Evolutionary conservation across 2,113 vertebrate genomes (phyloP).

Genomic region (Poeciliopsis turrubarensis): DNA sequence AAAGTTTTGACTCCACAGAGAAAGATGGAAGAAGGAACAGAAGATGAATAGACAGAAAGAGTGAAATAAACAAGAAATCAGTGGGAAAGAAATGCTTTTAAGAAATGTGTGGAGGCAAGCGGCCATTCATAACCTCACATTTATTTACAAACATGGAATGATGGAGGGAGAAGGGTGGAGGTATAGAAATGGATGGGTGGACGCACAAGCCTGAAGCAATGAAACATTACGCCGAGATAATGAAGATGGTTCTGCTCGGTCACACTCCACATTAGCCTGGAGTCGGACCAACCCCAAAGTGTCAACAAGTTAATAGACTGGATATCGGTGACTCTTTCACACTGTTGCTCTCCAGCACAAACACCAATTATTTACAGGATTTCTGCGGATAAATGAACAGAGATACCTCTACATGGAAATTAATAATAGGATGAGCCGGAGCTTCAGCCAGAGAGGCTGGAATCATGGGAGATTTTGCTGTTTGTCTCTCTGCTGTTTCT

Average conservation of each 20-base stretch:
- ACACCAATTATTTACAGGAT: constrained; percentile 73
- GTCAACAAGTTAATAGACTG: constrained; percentile 86
- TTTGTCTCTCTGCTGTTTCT: neutral
- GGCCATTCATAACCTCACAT: constrained; percentile 21
- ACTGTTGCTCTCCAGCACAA: constrained; percentile 59
- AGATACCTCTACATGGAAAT: constrained; percentile 46
- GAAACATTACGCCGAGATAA: constrained; percentile 82
- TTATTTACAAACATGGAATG: constrained; percentile 46
- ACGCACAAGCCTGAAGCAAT: constrained; percentile 73
- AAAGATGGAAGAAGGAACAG: constrained; percentile 42
- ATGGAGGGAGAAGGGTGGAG: constrained; percentile 43
- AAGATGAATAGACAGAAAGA: constrained; percentile 40
- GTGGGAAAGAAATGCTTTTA: constrained; percentile 13
- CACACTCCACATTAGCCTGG: constrained; percentile 82
- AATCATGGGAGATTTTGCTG: neutral
- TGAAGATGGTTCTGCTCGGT: constrained; percentile 86
- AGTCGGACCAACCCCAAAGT: constrained; percentile 84
- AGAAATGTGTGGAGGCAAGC: constrained; percentile 24
- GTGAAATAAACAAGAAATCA: constrained; percentile 50
- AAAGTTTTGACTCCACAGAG: constrained; percentile 47
- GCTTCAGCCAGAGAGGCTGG: constrained; percentile 15
- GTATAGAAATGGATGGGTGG: constrained; percentile 52
- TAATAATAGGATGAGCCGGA: constrained; percentile 34
- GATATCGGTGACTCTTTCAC: constrained; percentile 77
- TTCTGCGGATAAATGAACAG: constrained; percentile 70